Conservation (phyloP, 37 sponge, comb jelly and placozoan species). For the Mnemiopsis leidyi region DNA sequence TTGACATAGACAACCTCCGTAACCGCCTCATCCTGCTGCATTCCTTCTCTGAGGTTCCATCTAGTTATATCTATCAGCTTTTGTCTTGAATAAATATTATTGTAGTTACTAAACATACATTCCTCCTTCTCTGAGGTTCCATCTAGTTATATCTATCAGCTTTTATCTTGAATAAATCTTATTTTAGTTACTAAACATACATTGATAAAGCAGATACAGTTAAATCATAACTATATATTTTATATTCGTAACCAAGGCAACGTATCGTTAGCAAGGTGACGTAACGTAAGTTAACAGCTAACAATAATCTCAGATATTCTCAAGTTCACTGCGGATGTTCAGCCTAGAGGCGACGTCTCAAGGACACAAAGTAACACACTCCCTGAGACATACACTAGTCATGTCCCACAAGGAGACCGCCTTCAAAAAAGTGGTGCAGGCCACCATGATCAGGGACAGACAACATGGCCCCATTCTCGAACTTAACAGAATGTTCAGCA, state of each 20-base stretch:
- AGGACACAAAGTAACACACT: not conserved
- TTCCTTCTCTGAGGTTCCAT: conserved; percentile 76
- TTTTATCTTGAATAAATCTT: too few relatives aligned
- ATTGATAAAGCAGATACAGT: too few relatives aligned
- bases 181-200: too few relatives aligned
- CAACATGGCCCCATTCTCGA: conserved; percentile 89
- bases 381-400: conserved; percentile 12
- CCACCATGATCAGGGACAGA: conserved; percentile 89
- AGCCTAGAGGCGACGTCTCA: not conserved
- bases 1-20: conserved; percentile 70
- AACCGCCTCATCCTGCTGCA: conserved; percentile 87
- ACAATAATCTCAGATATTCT: conserved; percentile 53
- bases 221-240: too few relatives aligned
- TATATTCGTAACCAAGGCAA: too few relatives aligned
- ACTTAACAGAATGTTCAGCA: conserved; percentile 76
- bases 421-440: conserved; percentile 84
- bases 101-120: too few relatives aligned
- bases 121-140: conserved; percentile 77
- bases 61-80: too few relatives aligned
- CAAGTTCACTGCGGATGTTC: conserved; percentile 1
- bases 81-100: too few relatives aligned
- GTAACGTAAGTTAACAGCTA: too few relatives aligned
- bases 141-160: too few relatives aligned
- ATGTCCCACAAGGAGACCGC: conserved; percentile 75
- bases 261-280: too few relatives aligned